Base-by-base conservation (phyloP, 1,140 invertebrate species). In the Drosophila ficusphila region DNA sequence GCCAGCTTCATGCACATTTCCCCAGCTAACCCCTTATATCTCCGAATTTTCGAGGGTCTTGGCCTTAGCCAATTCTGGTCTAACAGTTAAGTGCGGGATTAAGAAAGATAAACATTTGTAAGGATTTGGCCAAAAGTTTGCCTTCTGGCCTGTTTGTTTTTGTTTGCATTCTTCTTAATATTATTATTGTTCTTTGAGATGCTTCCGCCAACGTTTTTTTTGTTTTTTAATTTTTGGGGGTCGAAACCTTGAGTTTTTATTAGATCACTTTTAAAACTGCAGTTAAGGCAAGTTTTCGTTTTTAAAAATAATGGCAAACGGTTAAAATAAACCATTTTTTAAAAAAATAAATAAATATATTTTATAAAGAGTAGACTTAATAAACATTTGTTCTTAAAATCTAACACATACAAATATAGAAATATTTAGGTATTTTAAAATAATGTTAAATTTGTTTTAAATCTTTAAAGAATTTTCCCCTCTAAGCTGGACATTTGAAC, bases 91-190 rank as follows among this genome's bases (percentile, higher is more conserved):
- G 86, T 90, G 82, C 78, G 72, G 88, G 72, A 90, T 90, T 90
- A 90, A 90, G 88, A 90, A 90, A 90, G 88, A 90, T 90, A 90
- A 90, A 90, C 88, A 90, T 90, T 90, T 90, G 88, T 90, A 90
- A 88, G 88, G 82, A 90, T 90, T 90, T 90, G 76, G 78, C 78
- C 65, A 33, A 89, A 90, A 90, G 88, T 90, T 90, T 81, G 86
- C 72, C 72, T 75, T 88, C 75, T 54, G 76, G 68, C 69, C 64
- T 78, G 62, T 68, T 86, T 88, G 82, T 75, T 86, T 78, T 86
- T 88, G 82, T 78, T 88, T 78, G 74, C 56, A 65, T 89, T 68
- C 68, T 61, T 72, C 64, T 81, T 88, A 76, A 75, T 89, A 76
- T 86, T 86, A 47, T 77, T 71, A 31, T 62, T 70, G 58, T 60